Base-by-base conservation (phyloP, 35 echinoderm and acorn worm species). In the Apostichopus californicus region DNA sequence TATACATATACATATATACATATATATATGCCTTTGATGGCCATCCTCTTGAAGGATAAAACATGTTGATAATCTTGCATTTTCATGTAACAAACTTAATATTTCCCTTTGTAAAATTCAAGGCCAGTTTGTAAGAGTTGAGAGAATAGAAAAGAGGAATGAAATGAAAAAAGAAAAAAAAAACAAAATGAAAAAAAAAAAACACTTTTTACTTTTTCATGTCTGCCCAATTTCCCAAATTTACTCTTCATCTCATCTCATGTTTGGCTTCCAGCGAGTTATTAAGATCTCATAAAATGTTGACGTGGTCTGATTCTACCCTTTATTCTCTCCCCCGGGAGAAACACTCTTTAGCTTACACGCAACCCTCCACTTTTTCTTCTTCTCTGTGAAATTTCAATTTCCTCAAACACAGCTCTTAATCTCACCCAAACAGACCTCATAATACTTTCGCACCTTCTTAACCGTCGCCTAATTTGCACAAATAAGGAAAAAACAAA, bases 401-500 rank as follows among this genome's bases (percentile, higher is more conserved):
- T 91, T 91, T 91, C 89, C 89, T 53, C 77, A 57, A 79, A 91
- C 89, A 91, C 89, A 79, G 71, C 89, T 91, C 89, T 79, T 91
- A 91, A 91, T 91, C 89, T 91, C 89, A 79, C 71, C 89, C 89
- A 91, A 91, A 91, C 89, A 91, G 89, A 13, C 89, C 77, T 91
- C 77, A 79, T 91, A 91, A 91, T 91, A 79, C 89, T 79, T 91
- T 91, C 89, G 89, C 89, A 91, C 89, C 89, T 91, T 91, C 77
- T 91, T 78, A 91, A 91, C 89, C 89, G 89, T 57, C 89, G 89
- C 71, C 89, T 91, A 91, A 91, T 91, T 91, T 91, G 89, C 77
- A 60, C 89, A 91, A 91, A 91, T 91, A 91, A 91, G 89, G 89
- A 25, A 91, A 91, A 91, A 91, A 91, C 89, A 91, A 91, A 91